Evolutionary conservation across 2,888 invertebrate species (phyloP).

Genomic region (Muscina levida): DNA sequence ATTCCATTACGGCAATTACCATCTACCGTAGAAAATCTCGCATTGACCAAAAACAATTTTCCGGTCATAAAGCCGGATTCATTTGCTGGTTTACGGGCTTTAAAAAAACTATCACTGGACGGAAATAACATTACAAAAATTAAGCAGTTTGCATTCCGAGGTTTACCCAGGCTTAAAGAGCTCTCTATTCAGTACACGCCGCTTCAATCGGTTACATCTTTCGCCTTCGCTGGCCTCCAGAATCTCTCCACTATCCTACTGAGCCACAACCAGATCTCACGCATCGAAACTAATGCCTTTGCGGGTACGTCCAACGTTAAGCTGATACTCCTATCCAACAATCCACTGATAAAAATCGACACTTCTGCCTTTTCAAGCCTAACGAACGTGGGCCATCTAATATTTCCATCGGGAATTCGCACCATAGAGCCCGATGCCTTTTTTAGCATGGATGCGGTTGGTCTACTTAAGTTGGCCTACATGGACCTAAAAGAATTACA

Average conservation of each 20-base stretch:
- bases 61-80: constrained; percentile 90
- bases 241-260: constrained; percentile 87
- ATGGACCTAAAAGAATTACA: constrained; percentile 89
- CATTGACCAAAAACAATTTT: constrained; percentile 92
- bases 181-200: constrained; percentile 93
- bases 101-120: constrained; percentile 91
- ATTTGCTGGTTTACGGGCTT: constrained; percentile 88
- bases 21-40: constrained; percentile 89
- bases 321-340: constrained; percentile 90
- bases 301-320: constrained; percentile 92
- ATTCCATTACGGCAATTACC: constrained; percentile 89
- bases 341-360: constrained; percentile 90
- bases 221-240: constrained; percentile 91
- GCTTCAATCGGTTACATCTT: constrained; percentile 88
- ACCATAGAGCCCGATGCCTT: constrained; percentile 90
- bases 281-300: constrained; percentile 89
- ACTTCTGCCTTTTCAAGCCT: constrained; percentile 92
- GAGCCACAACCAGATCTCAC: constrained; percentile 86
- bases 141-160: constrained; percentile 92
- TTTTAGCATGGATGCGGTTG: constrained; percentile 90
- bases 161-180: constrained; percentile 87
- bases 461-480: constrained; percentile 88
- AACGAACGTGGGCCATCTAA: constrained; percentile 90
- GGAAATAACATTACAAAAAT: constrained; percentile 92
- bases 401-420: constrained; percentile 89